Conservation (phyloP, 1,140 invertebrate genomes). For the Anastrepha ludens region DNA sequence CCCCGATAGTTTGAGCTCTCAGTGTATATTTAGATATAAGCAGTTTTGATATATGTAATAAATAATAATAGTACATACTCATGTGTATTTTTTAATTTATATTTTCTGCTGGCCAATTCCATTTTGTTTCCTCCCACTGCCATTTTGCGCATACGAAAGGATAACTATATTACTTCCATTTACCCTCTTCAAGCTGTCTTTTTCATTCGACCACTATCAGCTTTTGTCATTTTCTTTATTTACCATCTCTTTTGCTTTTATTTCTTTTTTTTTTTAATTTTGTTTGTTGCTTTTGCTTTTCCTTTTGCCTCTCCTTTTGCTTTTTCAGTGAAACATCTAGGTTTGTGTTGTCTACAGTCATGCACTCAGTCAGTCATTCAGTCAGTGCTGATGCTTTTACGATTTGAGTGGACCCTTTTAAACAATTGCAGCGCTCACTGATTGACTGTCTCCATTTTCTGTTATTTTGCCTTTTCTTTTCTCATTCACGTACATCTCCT, state of each 20-base stretch:
- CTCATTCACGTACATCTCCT: background rate
- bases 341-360: background rate
- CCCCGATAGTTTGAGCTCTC: no score
- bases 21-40: no score
- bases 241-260: background rate
- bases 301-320: background rate
- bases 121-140: background rate
- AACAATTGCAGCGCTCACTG: slow-evolving; percentile 29
- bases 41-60: no score
- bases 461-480: background rate
- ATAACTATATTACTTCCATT: background rate
- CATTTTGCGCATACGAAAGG: background rate
- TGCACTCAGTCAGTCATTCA: background rate
- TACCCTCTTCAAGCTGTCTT: background rate
- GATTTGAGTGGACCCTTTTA: slow-evolving; percentile 5
- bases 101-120: background rate
- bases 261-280: background rate
- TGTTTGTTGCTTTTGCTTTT: background rate
- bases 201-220: background rate
- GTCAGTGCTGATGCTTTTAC: slow-evolving; percentile 27
- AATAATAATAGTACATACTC: no score
- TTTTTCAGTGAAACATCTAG: background rate
- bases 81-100: no score
- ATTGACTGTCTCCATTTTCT: slow-evolving; percentile 28
- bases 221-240: slow-evolving; percentile 14